These are phyloP conservation scores for Dysmachus trigonus DNA, from an alignment of 2,888 invertebrate species.

Conservation along the genomic window DNA sequence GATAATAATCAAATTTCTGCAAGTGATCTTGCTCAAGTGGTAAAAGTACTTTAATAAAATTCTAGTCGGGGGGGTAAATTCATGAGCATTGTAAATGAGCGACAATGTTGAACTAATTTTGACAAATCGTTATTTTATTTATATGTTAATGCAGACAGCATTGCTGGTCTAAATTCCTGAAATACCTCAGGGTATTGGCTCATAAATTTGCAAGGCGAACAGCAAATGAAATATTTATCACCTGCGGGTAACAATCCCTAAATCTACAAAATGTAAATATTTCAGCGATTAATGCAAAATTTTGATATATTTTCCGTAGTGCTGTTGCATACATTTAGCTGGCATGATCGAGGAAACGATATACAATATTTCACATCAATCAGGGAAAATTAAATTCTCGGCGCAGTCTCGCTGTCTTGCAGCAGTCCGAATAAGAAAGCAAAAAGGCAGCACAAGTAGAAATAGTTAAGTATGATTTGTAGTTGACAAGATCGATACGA, in stretches of 20 bases:
- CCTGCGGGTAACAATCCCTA: background rate
- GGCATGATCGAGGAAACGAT: background rate
- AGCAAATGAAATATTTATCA: background rate
- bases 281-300: background rate
- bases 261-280: background rate
- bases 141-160: background rate
- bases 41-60: background rate
- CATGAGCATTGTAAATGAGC: background rate
- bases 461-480: background rate
- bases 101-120: background rate
- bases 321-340: background rate
- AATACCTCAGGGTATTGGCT: background rate
- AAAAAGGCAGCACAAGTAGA: background rate
- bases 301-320: background rate
- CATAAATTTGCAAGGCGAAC: background rate
- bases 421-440: background rate
- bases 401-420: no score
- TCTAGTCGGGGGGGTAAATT: background rate
- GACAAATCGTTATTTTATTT: background rate
- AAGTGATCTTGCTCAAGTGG: background rate
- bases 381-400: background rate
- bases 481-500: constrained; percentile 20
- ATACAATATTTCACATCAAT: background rate
- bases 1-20: background rate
- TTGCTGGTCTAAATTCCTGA: background rate